Conservation (phyloP, 2,888 invertebrate species). For the Frankliniella fusca region DNA sequence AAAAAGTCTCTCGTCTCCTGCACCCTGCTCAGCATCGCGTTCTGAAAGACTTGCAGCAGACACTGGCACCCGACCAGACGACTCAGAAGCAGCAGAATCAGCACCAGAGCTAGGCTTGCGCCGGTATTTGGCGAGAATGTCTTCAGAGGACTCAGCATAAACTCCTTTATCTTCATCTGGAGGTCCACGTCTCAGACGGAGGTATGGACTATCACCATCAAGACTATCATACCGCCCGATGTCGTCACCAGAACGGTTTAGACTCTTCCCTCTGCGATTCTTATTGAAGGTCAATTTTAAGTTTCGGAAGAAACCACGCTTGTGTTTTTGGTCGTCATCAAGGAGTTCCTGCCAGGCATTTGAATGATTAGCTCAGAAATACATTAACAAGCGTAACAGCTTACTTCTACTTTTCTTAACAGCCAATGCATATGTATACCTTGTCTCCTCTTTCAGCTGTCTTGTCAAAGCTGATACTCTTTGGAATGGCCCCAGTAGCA, state of each 20-base stretch:
- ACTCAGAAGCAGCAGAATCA: constrained; percentile 45
- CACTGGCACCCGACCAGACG: neutral
- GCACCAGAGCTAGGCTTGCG: constrained; percentile 59
- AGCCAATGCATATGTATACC: constrained; percentile 39
- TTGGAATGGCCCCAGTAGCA: constrained; percentile 81
- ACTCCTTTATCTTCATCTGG: constrained; percentile 46
- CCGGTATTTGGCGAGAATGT: constrained; percentile 92
- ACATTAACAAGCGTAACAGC: neutral
- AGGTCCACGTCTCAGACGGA: constrained; percentile 41
- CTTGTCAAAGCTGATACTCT: constrained; percentile 88
- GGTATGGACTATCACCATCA: constrained; percentile 40
- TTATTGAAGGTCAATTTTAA: constrained; percentile 64
- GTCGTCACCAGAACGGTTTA: constrained; percentile 48
- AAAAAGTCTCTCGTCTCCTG: constrained; percentile 50
- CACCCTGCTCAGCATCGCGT: constrained; percentile 44
- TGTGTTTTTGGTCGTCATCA: constrained; percentile 55
- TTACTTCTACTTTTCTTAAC: neutral
- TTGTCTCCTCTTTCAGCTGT: constrained; percentile 77
- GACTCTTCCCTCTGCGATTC: constrained; percentile 55
- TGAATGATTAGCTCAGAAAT: neutral
- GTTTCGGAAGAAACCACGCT: constrained; percentile 67
- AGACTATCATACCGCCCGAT: constrained; percentile 45
- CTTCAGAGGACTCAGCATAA: constrained; percentile 71
- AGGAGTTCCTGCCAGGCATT: constrained; percentile 45
- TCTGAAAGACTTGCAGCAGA: constrained; percentile 32